A percentile compares a stretch with the other conserved stretches of the same genome.
Evolutionary conservation across 1,140 invertebrate genomes (phyloP).

Genomic region (Contarinia nasturtii): DNA sequence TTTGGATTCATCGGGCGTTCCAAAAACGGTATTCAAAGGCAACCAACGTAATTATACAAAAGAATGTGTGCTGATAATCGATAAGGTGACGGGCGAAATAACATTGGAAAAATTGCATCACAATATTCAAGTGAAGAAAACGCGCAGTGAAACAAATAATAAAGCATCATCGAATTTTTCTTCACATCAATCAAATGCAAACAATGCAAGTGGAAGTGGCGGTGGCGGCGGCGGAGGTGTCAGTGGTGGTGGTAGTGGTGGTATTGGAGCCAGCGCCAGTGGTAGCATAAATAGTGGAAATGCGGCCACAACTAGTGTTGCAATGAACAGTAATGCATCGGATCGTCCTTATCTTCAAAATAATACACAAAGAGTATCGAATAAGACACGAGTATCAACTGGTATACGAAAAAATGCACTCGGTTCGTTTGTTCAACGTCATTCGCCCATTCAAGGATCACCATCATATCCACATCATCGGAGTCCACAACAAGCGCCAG

Average conservation of each 20-base stretch:
- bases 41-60: conserved; percentile 77
- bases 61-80: conserved; percentile 90
- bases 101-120: conserved; percentile 77
- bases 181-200: conserved; percentile 4
- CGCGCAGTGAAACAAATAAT: conserved; percentile 35
- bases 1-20: conserved; percentile 70
- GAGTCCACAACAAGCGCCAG: conserved; percentile 22
- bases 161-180: neutral
- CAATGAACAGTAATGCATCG: conserved; percentile 9
- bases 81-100: conserved; percentile 77
- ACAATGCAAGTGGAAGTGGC: conserved; percentile 17
- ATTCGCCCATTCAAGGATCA: conserved; percentile 21
- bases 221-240: conserved; percentile 6
- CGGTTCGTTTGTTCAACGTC: conserved; percentile 21
- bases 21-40: conserved; percentile 85
- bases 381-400: conserved; percentile 24
- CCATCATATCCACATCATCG: conserved; percentile 16
- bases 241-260: neutral
- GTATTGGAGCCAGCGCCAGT: neutral
- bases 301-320: conserved; percentile 11
- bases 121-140: conserved; percentile 90
- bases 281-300: neutral
- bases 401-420: conserved; percentile 14
- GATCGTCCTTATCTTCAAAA: conserved; percentile 16
- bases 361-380: conserved; percentile 18